A percentile compares a stretch with the other conserved stretches of the same genome.
phyloP scores from a whole-genome alignment of 2,113 vertebrate species.

The Amphiprion ocellaris region DNA sequence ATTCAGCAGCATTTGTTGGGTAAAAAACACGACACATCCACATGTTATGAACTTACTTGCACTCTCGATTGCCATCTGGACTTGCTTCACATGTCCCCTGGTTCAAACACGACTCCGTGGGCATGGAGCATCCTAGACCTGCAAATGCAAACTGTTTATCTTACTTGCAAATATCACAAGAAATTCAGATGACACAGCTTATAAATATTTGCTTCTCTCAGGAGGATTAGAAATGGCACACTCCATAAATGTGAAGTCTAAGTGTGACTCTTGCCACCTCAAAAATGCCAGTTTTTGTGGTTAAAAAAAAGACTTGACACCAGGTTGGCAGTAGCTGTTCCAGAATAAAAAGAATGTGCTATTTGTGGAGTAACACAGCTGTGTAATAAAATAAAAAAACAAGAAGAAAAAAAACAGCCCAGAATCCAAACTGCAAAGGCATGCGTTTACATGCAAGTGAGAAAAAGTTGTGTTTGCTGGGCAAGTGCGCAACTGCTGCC shows the following conservation, averaged over 20 bases:
- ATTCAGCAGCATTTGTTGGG: neutral
- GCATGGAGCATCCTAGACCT: slow-evolving; percentile 86
- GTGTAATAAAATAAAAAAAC: slow-evolving; percentile 46
- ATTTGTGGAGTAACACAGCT: slow-evolving; percentile 62
- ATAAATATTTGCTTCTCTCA: slow-evolving; percentile 25
- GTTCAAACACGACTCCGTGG: slow-evolving; percentile 89
- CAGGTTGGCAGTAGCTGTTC: slow-evolving; percentile 51
- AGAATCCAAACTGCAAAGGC: slow-evolving; percentile 52
- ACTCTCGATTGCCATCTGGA: slow-evolving; percentile 88
- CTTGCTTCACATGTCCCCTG: slow-evolving; percentile 89
- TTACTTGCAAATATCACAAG: neutral
- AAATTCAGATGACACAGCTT: neutral
- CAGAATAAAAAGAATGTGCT: slow-evolving; percentile 32
- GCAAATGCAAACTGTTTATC: slow-evolving; percentile 60
- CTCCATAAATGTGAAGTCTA: slow-evolving; percentile 49
- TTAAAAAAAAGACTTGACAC: slow-evolving; percentile 44
- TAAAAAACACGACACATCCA: neutral
- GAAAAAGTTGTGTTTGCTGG: slow-evolving; percentile 35
- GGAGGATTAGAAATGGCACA: neutral
- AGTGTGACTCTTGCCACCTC: slow-evolving; percentile 74
- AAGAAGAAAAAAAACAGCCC: neutral
- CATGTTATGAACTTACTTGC: slow-evolving; percentile 88
- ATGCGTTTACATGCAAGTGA: slow-evolving; percentile 46
- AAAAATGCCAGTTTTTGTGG: slow-evolving; percentile 56
- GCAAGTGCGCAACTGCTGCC: slow-evolving; percentile 44